Evolutionary conservation across 2,113 vertebrate genomes (phyloP), one percentile per base, ranked within the genome.

Genomic region (Coracopsis vasa): DNA sequence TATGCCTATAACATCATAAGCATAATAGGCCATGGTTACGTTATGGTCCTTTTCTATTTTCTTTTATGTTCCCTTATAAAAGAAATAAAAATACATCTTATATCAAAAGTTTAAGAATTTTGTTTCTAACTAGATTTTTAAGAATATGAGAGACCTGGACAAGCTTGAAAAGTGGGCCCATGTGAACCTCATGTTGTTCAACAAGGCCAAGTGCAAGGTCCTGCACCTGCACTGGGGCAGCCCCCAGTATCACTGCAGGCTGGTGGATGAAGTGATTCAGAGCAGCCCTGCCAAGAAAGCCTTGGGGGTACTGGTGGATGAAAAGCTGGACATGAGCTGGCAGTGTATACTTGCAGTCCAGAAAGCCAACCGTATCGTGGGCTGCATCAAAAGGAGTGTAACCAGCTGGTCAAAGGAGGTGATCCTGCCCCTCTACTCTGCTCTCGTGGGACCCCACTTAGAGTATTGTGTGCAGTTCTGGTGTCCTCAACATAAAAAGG

Each of bases 311-410:
- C 60, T 54, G 28, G 8, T 85, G 28, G 24, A 5, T 54, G 25
- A 69, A 16, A 79, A 47, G 29, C 29, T 84, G 29, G 31, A 24
- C 13, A 3, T 35, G 8, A 77, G 19, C 27, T 0, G 0, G 7
- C 24, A 29, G 2, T 7, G 28, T 58, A n/a, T 0, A 1, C 47
- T 62, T 4, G 4, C 13, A 72, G 44, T 28, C 37, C 47, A 51
- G 25, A 88, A 77, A 9, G 25, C 56, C 56, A 58, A 23, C 54
- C 13, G 1, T 58, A 58, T 35, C 56, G 33, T 35, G 33, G 33
- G 56, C 33, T 58, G 33, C 39, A 42, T 42, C 56, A 20, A 37
- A 61, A 61, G 35, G 1, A 80, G 7, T 0, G 0, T 41, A 33
- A 29, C 11, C 44, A 54, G 61, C 44, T 54, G 19, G 56, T 10